Evolutionary conservation across 2,888 invertebrate genomes (phyloP).

Genomic region (Osedax frankpressi): DNA sequence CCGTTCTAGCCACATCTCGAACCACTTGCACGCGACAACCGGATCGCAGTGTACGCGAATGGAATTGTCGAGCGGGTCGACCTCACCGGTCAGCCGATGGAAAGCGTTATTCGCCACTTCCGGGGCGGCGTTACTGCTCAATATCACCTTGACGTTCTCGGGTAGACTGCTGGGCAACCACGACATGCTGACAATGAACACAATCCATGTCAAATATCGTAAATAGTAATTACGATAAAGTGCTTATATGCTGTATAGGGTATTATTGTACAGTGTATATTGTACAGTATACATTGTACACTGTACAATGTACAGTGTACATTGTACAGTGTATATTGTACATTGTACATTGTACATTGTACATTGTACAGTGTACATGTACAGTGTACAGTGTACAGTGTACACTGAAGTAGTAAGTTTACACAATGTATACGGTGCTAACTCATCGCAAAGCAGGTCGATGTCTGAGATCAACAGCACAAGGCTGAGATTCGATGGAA

Average conservation of each 20-base stretch:
- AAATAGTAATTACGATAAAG: too few species aligned
- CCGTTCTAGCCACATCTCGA: slow-evolving; percentile 24
- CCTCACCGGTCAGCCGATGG: slow-evolving; percentile 30
- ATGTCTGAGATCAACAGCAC: slow-evolving; percentile 31
- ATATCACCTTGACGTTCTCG: slow-evolving; percentile 37
- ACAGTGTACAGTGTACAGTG: too few species aligned
- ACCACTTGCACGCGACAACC: slow-evolving; percentile 17
- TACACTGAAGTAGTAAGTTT: too few species aligned
- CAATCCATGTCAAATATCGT: too few species aligned
- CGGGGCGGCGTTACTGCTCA: slow-evolving; percentile 31
- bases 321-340: too few species aligned
- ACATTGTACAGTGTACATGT: too few species aligned
- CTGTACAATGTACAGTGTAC: too few species aligned
- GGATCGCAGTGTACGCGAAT: slow-evolving; percentile 21
- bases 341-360: too few species aligned
- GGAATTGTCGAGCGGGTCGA: slow-evolving; percentile 25
- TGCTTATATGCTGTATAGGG: too few species aligned
- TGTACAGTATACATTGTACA: too few species aligned
- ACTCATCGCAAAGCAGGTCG: slow-evolving; percentile 23
- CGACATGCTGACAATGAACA: slow-evolving; percentile 21
- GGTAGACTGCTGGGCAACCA: slow-evolving; percentile 33
- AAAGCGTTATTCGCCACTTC: slow-evolving; percentile 30
- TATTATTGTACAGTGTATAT: too few species aligned
- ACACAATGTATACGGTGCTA: too few species aligned
- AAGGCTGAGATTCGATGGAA: slow-evolving; percentile 32